Percentiles rank a stretch among this genome's conserved stretches.
phyloP scores from a whole-genome alignment of 37 sponge, comb jelly and placozoan genomes.

The Ianthella basta region DNA sequence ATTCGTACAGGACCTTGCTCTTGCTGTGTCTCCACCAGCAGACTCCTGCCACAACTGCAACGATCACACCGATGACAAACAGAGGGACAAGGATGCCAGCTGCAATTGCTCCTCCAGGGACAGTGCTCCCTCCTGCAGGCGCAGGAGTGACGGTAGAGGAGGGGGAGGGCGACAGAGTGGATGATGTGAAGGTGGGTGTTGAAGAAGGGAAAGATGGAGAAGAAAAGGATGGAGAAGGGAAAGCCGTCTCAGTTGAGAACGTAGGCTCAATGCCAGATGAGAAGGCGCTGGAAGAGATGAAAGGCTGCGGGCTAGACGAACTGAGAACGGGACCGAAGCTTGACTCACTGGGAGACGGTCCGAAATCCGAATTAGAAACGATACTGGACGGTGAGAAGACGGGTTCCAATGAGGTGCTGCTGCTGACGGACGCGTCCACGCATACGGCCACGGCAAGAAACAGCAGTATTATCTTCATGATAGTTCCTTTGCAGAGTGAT shows the following conservation, averaged over 20 bases:
- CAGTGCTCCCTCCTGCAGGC: not conserved
- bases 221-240: not conserved
- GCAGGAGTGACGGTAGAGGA: not conserved
- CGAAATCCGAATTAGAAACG: no score
- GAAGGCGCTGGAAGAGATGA: no score
- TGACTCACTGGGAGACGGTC: no score
- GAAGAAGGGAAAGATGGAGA: not conserved
- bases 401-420: no score
- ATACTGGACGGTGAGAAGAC: no score
- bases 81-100: conserved; percentile 18
- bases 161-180: not conserved
- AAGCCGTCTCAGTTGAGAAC: not conserved
- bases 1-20: conserved; percentile 6
- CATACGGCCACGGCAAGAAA: no score
- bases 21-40: conserved; percentile 17
- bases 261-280: no score
- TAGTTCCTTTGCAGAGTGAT: no score
- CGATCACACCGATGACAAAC: not conserved
- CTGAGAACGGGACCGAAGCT: no score
- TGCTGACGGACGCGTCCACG: no score
- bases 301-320: no score
- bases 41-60: not conserved
- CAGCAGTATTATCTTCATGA: no score
- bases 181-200: not conserved
- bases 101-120: conserved; percentile 9